Evolutionary conservation across 37 sponge, comb jelly and placozoan genomes (phyloP).

Genomic region (Theonella swinhoei): DNA sequence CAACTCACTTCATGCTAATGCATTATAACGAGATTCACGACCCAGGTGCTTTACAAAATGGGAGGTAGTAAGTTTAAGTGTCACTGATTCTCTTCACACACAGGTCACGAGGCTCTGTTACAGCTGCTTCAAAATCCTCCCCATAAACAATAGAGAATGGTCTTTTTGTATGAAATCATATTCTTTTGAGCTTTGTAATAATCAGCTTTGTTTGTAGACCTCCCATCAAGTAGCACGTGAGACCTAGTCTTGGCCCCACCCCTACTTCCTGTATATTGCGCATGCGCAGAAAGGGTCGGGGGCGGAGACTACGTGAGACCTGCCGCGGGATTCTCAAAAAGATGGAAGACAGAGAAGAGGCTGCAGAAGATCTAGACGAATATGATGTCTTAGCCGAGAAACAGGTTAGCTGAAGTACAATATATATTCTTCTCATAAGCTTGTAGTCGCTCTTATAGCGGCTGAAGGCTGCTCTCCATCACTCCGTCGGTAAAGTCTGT

Average conservation of each 20-base stretch:
- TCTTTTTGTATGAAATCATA: too few relatives aligned
- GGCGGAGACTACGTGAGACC: background rate
- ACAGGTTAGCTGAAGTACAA: too few relatives aligned
- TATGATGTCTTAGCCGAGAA: background rate
- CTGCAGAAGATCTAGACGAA: too few relatives aligned
- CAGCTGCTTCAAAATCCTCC: slow-evolving; percentile 37
- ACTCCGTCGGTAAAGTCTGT: slow-evolving; percentile 66
- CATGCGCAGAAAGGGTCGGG: background rate
- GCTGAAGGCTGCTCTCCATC: slow-evolving; percentile 82
- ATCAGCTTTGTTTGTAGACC: too few relatives aligned
- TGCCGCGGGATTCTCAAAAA: too few relatives aligned
- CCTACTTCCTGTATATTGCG: too few relatives aligned
- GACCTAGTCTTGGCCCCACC: too few relatives aligned
- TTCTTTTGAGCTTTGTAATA: too few relatives aligned
- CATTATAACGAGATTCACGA: slow-evolving; percentile 62
- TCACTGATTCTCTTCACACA: background rate
- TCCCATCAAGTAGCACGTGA: too few relatives aligned
- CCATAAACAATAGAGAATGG: background rate
- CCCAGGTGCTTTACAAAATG: slow-evolving; percentile 9
- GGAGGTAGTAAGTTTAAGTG: slow-evolving; percentile 5
- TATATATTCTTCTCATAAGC: background rate
- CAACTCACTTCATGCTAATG: slow-evolving; percentile 39
- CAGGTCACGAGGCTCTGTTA: slow-evolving; percentile 35
- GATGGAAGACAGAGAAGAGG: too few relatives aligned
- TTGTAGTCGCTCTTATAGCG: too few relatives aligned